These are phyloP conservation scores for Pteronura brasiliensis DNA, from an alignment of 2,113 vertebrate species.

Conservation along the genomic window DNA sequence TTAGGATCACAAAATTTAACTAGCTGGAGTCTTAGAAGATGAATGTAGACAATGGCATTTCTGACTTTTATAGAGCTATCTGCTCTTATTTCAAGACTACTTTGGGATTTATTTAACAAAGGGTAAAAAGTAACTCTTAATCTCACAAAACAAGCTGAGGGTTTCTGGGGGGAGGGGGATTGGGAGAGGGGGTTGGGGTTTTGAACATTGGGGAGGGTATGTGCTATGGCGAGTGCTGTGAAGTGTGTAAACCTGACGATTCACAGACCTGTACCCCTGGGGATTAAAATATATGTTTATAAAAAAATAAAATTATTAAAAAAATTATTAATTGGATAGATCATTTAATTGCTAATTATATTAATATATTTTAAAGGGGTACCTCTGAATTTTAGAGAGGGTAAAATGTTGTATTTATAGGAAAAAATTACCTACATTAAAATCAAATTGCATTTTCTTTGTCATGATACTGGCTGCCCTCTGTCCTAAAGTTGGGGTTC, in stretches of 20 bases:
- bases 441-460: not conserved
- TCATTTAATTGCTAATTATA: not conserved
- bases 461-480: not conserved
- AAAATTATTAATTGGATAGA: not conserved
- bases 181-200: no score
- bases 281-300: no score
- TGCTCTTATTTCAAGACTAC: not conserved
- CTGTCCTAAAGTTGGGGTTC: not conserved
- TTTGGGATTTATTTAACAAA: not conserved
- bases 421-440: not conserved
- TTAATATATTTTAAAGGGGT: not conserved
- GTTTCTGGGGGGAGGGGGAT: no score
- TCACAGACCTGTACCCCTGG: no score
- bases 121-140: not conserved
- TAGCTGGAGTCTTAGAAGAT: not conserved
- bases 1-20: not conserved
- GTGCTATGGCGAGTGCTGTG: no score
- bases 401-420: not conserved
- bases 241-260: no score
- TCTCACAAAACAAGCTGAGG: no score
- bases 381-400: not conserved
- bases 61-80: not conserved
- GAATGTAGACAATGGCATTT: not conserved
- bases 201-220: no score
- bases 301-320: no score